Evolutionary conservation across 2,888 invertebrate genomes (phyloP), one percentile per base, ranked within the genome.

Genomic region (Galerucella pusilla): DNA sequence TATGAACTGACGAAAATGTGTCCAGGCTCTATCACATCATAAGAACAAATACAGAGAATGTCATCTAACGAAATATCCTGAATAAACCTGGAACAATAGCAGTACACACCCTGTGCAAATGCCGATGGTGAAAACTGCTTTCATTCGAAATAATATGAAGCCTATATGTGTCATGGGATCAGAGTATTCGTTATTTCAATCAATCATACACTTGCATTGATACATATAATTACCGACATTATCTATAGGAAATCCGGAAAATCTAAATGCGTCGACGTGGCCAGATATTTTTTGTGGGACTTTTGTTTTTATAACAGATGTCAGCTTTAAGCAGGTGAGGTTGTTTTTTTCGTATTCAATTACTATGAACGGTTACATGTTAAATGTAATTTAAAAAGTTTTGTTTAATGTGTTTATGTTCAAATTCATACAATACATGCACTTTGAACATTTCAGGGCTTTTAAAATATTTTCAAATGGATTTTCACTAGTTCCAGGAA

Each of bases 261-360:
- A 60, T 60, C 60, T 60, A 60, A n/a, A n/a, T 60, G 60, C 25
- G 9, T 59, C 12, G 28, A 28, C 60, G 60, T 20, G 20, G 20
- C 12, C 28, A 25, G 60, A 60, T 60, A 60, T 60, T 60, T 60
- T 28, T 28, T 28, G 60, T 59, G 59, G 59, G 59, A 20, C 59
- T 59, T 59, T 59, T 59, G 59, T 60, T 60, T 60, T 28, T 9
- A 28, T 16, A 60, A 60, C 60, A 25, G 16, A 20, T 60, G 60
- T 20, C 60, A 60, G 60, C 28, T 60, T 11, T 20, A 20, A 28
- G 28, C 20, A 60, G 60, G 11, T 59, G 20, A 3, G 28, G 28
- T 28, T 25, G 12, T 12, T 60, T 60, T 60, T 60, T 60, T n/a
- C 28, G 20, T 4, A 28, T 60, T 25, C 60, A 12, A 25, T 60